Evolutionary conservation across 2,888 invertebrate species (phyloP).

Genomic region (Parnassius mnemosyne): DNA sequence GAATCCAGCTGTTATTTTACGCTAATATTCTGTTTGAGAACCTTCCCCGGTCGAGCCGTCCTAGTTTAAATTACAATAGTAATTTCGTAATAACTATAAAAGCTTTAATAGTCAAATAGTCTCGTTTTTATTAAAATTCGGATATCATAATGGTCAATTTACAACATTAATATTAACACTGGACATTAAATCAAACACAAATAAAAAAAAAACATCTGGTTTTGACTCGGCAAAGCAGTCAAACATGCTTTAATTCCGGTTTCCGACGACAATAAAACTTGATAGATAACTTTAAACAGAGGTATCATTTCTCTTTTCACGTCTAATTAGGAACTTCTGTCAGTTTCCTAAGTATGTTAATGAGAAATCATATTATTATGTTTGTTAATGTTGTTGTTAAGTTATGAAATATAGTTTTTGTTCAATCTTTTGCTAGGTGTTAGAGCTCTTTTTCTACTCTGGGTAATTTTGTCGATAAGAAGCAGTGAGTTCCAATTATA

Average conservation of each 20-base stretch:
- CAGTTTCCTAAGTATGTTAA: not conserved
- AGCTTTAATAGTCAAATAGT: not conserved
- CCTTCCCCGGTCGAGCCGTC: no score
- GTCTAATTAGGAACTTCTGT: conserved; percentile 38
- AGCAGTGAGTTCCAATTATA: no score
- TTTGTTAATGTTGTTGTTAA: no score
- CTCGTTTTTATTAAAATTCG: not conserved
- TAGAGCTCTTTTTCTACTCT: no score
- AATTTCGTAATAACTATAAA: no score
- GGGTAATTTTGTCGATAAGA: no score
- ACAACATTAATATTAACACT: conserved; percentile 20
- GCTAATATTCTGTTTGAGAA: no score
- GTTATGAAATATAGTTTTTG: no score
- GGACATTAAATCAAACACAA: conserved; percentile 35
- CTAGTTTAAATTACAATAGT: no score
- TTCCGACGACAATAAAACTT: conserved; percentile 44
- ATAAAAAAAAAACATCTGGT: conserved; percentile 42
- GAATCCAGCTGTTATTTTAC: no score
- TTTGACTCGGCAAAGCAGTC: conserved; percentile 38
- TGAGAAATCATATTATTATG: conserved; percentile 6
- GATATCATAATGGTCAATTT: conserved; percentile 11
- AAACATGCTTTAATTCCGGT: conserved; percentile 44
- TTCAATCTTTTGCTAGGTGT: no score
- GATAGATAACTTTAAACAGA: conserved; percentile 42
- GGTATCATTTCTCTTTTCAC: conserved; percentile 38